Evolutionary conservation across 2,113 vertebrate species (phyloP).

Genomic region (Sula dactylatra): DNA sequence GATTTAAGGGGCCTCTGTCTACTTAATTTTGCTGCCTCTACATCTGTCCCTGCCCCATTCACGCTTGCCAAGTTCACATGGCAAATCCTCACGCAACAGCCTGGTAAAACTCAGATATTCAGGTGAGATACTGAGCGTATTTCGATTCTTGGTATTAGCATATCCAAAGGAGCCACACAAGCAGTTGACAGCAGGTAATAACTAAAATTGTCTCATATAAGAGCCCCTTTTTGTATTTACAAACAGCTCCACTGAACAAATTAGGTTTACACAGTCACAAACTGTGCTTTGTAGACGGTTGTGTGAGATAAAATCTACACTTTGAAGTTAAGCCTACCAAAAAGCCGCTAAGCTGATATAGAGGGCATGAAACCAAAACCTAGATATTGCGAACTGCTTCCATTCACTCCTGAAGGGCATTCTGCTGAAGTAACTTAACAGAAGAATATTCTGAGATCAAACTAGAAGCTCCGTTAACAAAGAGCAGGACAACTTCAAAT

Average conservation of each 20-base stretch:
- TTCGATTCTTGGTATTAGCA: not conserved
- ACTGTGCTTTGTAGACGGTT: not conserved
- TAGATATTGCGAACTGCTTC: not conserved
- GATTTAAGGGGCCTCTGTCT: not conserved
- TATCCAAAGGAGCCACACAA: not conserved
- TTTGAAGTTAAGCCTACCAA: not conserved
- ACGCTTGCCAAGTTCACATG: not conserved
- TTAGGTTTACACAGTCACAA: not conserved
- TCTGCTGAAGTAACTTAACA: not conserved
- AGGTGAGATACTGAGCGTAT: accelerated
- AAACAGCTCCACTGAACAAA: not conserved
- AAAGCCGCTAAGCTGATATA: not conserved
- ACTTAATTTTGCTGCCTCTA: not conserved
- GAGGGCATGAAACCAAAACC: not conserved
- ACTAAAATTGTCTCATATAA: not conserved
- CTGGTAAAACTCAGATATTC: not conserved
- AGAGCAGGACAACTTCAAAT: not conserved
- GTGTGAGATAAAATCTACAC: not conserved
- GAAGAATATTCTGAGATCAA: not conserved
- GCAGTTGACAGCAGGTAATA: not conserved
- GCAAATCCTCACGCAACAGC: not conserved
- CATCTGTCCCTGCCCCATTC: not conserved
- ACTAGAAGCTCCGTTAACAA: not conserved
- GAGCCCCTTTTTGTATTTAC: not conserved
- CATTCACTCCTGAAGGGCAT: not conserved